These are phyloP conservation scores for Eupelmus urozonus DNA, from an alignment of 2,888 invertebrate genomes.

Conservation along the genomic window DNA sequence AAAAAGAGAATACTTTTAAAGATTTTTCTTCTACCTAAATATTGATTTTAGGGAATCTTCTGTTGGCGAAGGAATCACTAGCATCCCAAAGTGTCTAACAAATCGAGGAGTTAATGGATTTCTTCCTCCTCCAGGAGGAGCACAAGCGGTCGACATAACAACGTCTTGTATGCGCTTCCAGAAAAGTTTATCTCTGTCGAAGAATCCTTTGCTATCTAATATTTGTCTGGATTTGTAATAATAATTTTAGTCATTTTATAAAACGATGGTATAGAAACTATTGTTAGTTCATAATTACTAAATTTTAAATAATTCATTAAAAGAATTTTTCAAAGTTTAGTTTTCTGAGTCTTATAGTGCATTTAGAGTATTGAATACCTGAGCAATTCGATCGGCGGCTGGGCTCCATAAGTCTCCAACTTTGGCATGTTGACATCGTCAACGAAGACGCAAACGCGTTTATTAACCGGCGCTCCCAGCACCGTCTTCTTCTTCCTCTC, in stretches of 20 bases:
- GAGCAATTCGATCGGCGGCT: constrained; percentile 93
- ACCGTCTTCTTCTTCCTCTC: constrained; percentile 89
- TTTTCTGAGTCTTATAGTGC: background rate
- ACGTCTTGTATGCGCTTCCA: constrained; percentile 94
- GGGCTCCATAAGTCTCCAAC: constrained; percentile 91
- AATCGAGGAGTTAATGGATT: constrained; percentile 91
- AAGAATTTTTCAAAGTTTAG: background rate
- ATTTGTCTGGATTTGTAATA: constrained; percentile 80
- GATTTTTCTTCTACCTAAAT: constrained; percentile 78
- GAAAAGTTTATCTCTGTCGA: constrained; percentile 91
- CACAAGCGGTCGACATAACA: constrained; percentile 89
- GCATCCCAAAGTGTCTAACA: constrained; percentile 92
- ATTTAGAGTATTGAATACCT: constrained; percentile 77
- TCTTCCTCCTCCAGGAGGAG: constrained; percentile 93
- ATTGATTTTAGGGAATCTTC: constrained; percentile 87
- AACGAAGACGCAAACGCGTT: constrained; percentile 90
- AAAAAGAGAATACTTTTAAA: background rate
- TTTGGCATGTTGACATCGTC: constrained; percentile 96
- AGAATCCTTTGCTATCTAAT: constrained; percentile 88
- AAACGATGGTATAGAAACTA: no score
- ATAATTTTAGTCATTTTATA: background rate
- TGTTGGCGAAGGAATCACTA: constrained; percentile 89
- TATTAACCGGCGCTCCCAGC: constrained; percentile 90
- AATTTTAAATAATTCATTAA: background rate
- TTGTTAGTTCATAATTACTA: background rate